phyloP scores from a whole-genome alignment of 2,888 invertebrate genomes.

The Acrocera orbiculus region DNA sequence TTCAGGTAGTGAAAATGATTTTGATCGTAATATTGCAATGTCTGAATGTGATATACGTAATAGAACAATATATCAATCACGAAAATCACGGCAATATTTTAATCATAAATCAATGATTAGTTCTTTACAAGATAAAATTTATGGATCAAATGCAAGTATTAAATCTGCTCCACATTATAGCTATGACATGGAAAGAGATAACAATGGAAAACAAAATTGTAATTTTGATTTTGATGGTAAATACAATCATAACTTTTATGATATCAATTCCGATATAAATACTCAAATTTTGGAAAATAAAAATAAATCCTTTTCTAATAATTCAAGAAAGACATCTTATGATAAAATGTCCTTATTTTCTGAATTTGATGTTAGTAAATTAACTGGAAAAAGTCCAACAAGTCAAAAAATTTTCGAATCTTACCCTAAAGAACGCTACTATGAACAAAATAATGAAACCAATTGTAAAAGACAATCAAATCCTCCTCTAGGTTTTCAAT shows the following conservation, averaged over 20 bases:
- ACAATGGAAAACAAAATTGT: slow-evolving; percentile 10
- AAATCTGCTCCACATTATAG: slow-evolving; percentile 33
- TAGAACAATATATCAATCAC: slow-evolving; percentile 17
- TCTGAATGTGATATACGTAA: slow-evolving; percentile 38
- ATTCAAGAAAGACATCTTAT: slow-evolving; percentile 13
- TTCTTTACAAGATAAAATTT: slow-evolving; percentile 23
- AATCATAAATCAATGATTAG: slow-evolving; percentile 23
- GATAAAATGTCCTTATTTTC: slow-evolving; percentile 22
- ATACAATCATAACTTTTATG: slow-evolving; percentile 24
- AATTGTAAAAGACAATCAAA: background rate
- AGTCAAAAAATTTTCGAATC: slow-evolving; percentile 15
- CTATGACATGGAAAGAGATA: slow-evolving; percentile 17
- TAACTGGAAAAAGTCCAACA: slow-evolving; percentile 33
- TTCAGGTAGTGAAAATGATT: slow-evolving; percentile 34
- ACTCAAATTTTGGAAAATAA: slow-evolving; percentile 15
- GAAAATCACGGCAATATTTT: slow-evolving; percentile 20
- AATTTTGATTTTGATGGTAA: slow-evolving; percentile 26
- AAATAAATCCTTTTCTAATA: slow-evolving; percentile 17
- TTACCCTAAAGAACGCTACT: too few species aligned
- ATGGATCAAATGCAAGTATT: slow-evolving; percentile 33
- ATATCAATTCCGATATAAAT: too few species aligned
- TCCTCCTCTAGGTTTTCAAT: slow-evolving; percentile 24
- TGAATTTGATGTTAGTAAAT: slow-evolving; percentile 31
- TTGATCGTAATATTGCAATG: slow-evolving; percentile 32
- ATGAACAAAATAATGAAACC: slow-evolving; percentile 5